Evolutionary conservation across 2,797 vertebrate species (phyloP).

Genomic region (Pseudochirops cupreus): DNA sequence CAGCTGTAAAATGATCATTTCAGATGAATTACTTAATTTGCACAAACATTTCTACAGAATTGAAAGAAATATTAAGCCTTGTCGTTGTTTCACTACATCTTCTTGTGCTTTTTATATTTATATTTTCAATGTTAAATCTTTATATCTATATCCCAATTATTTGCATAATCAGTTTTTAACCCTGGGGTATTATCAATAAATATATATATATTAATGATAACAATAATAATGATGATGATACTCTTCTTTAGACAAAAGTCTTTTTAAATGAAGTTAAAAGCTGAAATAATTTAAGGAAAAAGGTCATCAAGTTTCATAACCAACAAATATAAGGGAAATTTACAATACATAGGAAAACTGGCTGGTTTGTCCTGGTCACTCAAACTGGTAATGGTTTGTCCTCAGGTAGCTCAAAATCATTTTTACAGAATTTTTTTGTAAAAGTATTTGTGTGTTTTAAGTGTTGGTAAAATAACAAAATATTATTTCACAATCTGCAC

Average conservation of each 20-base stretch:
- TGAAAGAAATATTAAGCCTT: slow-evolving; percentile 85
- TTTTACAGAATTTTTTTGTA: slow-evolving; percentile 94
- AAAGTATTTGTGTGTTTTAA: slow-evolving; percentile 91
- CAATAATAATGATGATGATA: slow-evolving; percentile 84
- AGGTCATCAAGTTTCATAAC: slow-evolving; percentile 93
- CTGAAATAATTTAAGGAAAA: slow-evolving; percentile 92
- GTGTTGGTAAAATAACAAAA: slow-evolving; percentile 98
- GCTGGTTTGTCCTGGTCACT: slow-evolving; percentile 94
- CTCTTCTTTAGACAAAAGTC: slow-evolving; percentile 87
- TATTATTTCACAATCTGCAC: slow-evolving; percentile 92
- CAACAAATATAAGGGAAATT: slow-evolving; percentile 93
- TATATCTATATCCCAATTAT: slow-evolving; percentile 92
- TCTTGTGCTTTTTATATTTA: slow-evolving; percentile 91
- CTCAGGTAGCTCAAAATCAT: slow-evolving; percentile 91
- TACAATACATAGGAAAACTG: slow-evolving; percentile 94
- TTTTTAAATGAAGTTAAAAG: slow-evolving; percentile 91
- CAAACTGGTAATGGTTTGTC: slow-evolving; percentile 77
- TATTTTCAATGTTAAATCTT: slow-evolving; percentile 86
- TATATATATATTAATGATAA: slow-evolving; percentile 77
- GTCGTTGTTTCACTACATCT: slow-evolving; percentile 88
- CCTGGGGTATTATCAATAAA: slow-evolving; percentile 87
- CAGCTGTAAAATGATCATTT: slow-evolving; percentile 89
- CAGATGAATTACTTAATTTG: slow-evolving; percentile 89
- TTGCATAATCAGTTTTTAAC: slow-evolving; percentile 93
- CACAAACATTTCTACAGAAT: slow-evolving; percentile 90